Base-by-base conservation (phyloP, 2,113 vertebrate genomes). In the Cynoglossus semilaevis region DNA sequence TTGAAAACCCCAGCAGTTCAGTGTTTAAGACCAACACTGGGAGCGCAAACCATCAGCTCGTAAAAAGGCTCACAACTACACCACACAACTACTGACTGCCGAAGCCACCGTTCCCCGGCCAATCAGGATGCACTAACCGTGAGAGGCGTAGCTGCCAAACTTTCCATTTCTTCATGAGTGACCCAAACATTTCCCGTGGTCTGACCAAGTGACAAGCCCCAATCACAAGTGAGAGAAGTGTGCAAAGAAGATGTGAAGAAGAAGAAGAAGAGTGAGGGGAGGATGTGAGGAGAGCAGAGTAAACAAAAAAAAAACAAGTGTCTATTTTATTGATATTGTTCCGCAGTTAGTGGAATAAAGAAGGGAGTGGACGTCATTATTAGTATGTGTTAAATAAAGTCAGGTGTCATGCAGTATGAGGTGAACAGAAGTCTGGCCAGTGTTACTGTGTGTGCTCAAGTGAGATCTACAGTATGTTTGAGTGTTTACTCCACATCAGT, bases 111-210 rank as follows among this genome's bases (percentile, higher is more conserved):
- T 46, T 2, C 49, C n/a, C 42, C 17, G 49, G 59, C 75, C 75
- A 72, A 63, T 76, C 62, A 47, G 38, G 35, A 46, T 3, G 77
- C 80, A 99, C 97, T 99, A 91, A 99, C 97, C 97, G 95, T 98
- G 82, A 92, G 93, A 15, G 94, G 94, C 0, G 95, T 93, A 81
- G 95, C 95, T 63, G 96, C 88, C 86, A 99, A 93, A 84, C 90
- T 96, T 91, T 99, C 96, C 96, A 99, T 99, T 77, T 99, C 97
- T 91, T 99, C 97, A 45, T 99, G 97, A 44, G 97, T 99, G 91
- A 99, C 89, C 97, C 97, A 99, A 88, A 99, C 93, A 94, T 98
- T 99, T 87, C 95, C 96, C 76, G 97, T 98, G 87, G 92, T 95
- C 97, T 99, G 92, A 90, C 73, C 82, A 76, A 61, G 76, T 87